Evolutionary conservation across 2,113 vertebrate genomes (phyloP), one percentile per base, ranked within the genome.

Genomic region (Globicephala melas): DNA sequence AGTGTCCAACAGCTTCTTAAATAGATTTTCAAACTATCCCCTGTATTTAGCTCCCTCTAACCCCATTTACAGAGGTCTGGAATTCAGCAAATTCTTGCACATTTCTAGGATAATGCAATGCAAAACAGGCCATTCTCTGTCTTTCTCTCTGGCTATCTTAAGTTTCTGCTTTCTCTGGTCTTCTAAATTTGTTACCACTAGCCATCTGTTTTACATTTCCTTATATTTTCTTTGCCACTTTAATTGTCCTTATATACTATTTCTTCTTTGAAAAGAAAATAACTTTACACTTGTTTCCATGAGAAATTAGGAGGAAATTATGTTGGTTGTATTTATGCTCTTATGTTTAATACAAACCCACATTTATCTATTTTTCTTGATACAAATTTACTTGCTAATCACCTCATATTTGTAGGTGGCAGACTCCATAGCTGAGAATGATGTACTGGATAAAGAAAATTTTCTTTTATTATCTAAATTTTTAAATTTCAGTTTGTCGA

Each of bases 121-220:
- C 67, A 89, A 60, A 97, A 50, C 91, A 97, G 88, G 89, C 85
- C 81, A 38, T 60, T 94, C 76, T 91, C 92, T 92, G 38, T 82
- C 81, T 96, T 95, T 96, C 76, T 87, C 58, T 89, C 58, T 60
- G 93, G 76, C 81, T 93, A 89, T 95, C 67, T 97, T 94, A 88
- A 93, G 67, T 94, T 96, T 84, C 50, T 90, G 84, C 53, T 95
- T 95, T 97, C 58, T 95, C 63, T 92, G 74, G 21, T 97, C 91
- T 85, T 95, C 97, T 98, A 96, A 97, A 95, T 98, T 71, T 94
- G 91, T 85, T 91, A 91, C 17, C 53, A 85, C 36, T 76, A 88
- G 41, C 96, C 95, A 97, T 96, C 93, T 97, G 93, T 81, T 97
- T 97, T 89, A 62, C 44, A 92, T 88, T 94, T 33, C 62, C 86